Percentiles rank a stretch among this genome's conserved stretches.
Evolutionary conservation across 2,113 vertebrate genomes (phyloP).

Genomic region (Bolborhynchus lineola): DNA sequence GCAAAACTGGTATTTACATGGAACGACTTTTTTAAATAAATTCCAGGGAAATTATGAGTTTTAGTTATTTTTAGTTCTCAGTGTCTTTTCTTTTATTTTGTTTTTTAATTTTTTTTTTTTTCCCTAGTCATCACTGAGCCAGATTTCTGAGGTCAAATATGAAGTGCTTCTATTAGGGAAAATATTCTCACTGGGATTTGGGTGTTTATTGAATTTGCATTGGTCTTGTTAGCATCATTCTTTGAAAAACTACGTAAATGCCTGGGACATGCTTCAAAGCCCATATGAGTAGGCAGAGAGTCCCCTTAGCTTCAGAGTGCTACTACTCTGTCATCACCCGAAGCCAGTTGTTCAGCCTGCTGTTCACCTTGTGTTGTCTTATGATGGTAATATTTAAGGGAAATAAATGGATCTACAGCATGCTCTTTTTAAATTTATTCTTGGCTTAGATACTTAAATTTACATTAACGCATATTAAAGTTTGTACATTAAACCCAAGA

Average conservation of each 20-base stretch:
- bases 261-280: not conserved
- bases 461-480: not conserved
- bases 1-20: not conserved
- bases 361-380: not conserved
- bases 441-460: not conserved
- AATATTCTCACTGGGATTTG: not conserved
- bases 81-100: not conserved
- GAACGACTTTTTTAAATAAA: not conserved
- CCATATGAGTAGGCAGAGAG: not conserved
- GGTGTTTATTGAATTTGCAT: not conserved
- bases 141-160: not conserved
- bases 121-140: not conserved
- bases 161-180: not conserved
- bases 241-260: not conserved
- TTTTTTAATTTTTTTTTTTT: no score
- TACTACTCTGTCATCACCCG: not conserved
- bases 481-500: not conserved
- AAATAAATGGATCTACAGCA: not conserved
- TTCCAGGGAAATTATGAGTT: not conserved
- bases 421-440: not conserved
- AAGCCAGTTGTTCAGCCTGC: not conserved
- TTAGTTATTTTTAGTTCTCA: not conserved
- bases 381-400: not conserved
- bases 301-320: not conserved
- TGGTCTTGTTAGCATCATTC: not conserved